A percentile compares a stretch with the other conserved stretches of the same genome.
phyloP scores from a whole-genome alignment of 2,888 invertebrate species.

The Oxytorus armatus region DNA sequence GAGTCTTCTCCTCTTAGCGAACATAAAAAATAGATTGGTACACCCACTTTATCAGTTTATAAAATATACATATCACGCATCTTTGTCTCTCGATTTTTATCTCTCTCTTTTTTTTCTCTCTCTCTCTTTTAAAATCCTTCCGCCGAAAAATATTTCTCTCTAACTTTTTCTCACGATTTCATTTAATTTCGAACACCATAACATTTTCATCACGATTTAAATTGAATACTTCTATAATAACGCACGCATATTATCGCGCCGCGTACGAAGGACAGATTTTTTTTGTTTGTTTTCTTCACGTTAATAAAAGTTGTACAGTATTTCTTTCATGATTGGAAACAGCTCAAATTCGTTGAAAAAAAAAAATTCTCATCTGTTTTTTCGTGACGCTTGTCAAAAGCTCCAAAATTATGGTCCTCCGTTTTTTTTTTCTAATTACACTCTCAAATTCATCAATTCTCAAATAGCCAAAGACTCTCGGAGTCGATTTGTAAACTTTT shows the following conservation, averaged over 20 bases:
- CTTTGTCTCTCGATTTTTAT: slow-evolving; percentile 66
- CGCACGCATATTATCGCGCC: neutral
- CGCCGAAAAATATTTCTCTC: slow-evolving; percentile 61
- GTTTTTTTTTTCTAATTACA: slow-evolving; percentile 16
- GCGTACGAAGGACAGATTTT: slow-evolving; percentile 53
- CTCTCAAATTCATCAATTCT: neutral
- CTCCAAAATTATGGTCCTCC: slow-evolving; percentile 5
- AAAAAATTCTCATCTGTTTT: slow-evolving; percentile 31
- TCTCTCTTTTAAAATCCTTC: slow-evolving; percentile 45
- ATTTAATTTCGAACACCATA: slow-evolving; percentile 50
- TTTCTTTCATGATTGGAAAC: slow-evolving; percentile 28
- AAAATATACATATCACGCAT: slow-evolving; percentile 78
- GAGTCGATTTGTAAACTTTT: neutral
- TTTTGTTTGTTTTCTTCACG: slow-evolving; percentile 3
- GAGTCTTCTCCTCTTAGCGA: slow-evolving; percentile 72
- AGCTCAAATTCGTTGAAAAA: slow-evolving; percentile 25
- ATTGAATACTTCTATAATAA: slow-evolving; percentile 35
- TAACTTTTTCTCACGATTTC: slow-evolving; percentile 55
- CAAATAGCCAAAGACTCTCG: slow-evolving; percentile 6
- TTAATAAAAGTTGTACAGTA: slow-evolving; percentile 40
- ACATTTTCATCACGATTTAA: slow-evolving; percentile 41
- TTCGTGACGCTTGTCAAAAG: slow-evolving; percentile 24
- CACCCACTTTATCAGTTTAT: slow-evolving; percentile 70
- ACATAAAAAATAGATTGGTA: slow-evolving; percentile 81
- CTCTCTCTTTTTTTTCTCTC: slow-evolving; percentile 60